Percentiles rank a stretch among this genome's conserved stretches.
phyloP scores from a whole-genome alignment of 35 echinoderm and acorn worm genomes.

The Amphiura filiformis region DNA sequence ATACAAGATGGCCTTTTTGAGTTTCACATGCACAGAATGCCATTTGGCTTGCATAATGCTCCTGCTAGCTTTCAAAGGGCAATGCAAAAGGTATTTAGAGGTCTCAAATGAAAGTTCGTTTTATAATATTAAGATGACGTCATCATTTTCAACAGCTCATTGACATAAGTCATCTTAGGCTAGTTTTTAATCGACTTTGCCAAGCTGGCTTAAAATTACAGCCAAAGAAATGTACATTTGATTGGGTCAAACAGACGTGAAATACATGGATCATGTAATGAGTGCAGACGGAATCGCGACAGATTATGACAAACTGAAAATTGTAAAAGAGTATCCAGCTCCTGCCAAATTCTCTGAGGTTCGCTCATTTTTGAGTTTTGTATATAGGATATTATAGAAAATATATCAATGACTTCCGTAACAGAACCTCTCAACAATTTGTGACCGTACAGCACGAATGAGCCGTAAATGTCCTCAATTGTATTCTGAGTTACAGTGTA shows the following conservation, averaged over 20 bases:
- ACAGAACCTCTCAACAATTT: too few relatives aligned
- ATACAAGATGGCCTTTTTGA: too few relatives aligned
- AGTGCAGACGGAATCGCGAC: not conserved
- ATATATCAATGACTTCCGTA: constrained; percentile 29
- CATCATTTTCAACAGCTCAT: not conserved
- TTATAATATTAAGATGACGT: not conserved
- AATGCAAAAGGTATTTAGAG: not conserved
- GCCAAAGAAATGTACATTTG: not conserved
- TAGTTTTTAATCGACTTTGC: not conserved
- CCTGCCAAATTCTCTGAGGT: constrained; percentile 11
- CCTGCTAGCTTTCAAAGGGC: too few relatives aligned
- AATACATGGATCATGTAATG: constrained; percentile 12
- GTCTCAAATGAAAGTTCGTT: not conserved
- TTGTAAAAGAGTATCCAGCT: constrained; percentile 16
- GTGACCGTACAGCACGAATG: too few relatives aligned
- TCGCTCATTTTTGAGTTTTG: constrained; percentile 17
- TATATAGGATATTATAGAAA: constrained; percentile 16
- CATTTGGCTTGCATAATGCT: too few relatives aligned
- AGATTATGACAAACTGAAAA: constrained; percentile 12
- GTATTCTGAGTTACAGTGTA: too few relatives aligned
- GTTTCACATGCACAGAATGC: too few relatives aligned
- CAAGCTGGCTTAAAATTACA: constrained; percentile 1
- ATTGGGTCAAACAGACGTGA: not conserved
- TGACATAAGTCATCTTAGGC: not conserved
- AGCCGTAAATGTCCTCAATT: too few relatives aligned